Percentiles rank a stretch among this genome's conserved stretches.
Evolutionary conservation across 2,888 invertebrate species (phyloP).

Genomic region (Tachina fera): DNA sequence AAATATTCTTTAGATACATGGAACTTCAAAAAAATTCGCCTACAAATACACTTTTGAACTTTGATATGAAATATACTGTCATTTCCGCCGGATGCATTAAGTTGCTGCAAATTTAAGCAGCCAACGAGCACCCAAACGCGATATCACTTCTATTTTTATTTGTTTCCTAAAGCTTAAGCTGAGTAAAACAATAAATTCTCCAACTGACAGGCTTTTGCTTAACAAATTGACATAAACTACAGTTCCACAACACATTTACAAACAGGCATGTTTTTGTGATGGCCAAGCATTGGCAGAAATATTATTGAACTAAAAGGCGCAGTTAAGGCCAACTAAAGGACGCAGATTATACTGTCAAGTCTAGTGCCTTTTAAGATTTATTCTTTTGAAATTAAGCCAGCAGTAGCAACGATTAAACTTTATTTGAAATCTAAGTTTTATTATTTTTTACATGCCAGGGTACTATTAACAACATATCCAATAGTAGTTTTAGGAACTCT

Average conservation of each 20-base stretch:
- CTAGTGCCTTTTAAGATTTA: no score
- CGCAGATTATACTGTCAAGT: no score
- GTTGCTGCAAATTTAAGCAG: constrained; percentile 5
- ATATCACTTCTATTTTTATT: constrained; percentile 4
- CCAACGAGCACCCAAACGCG: not conserved
- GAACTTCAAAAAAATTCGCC: no score
- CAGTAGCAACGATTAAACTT: no score
- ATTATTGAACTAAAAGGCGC: constrained; percentile 47
- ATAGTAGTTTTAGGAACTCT: no score
- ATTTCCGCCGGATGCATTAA: not conserved
- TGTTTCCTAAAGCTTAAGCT: constrained; percentile 22
- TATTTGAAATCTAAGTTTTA: no score
- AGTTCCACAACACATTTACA: not conserved
- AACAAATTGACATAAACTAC: constrained; percentile 38
- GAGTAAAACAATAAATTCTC: constrained; percentile 60
- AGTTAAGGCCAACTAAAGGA: not conserved
- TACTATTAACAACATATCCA: no score
- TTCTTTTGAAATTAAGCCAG: no score
- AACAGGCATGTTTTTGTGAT: not conserved
- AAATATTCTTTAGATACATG: no score
- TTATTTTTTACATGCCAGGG: no score
- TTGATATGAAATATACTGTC: not conserved
- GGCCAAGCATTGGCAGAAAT: not conserved
- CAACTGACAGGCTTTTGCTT: constrained; percentile 66
- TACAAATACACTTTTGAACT: no score